phyloP scores from a whole-genome alignment of 2,113 vertebrate species.

The Sinocyclocheilus anshuiensis region DNA sequence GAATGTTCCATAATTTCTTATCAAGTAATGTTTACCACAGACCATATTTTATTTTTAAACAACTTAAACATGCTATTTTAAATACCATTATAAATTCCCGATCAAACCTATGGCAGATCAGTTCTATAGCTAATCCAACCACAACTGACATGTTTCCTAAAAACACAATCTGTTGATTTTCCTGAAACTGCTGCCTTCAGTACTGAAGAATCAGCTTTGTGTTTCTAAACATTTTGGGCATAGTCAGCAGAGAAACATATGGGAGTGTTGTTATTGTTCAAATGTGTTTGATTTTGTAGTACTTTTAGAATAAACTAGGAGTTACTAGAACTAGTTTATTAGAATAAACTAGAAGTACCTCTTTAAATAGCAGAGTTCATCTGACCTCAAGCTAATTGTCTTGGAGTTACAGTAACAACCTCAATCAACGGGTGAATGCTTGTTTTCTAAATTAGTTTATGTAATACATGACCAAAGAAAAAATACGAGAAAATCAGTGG shows the following conservation, averaged over 20 bases:
- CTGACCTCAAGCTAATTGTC: not conserved
- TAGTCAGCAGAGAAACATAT: not conserved
- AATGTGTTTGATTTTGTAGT: not conserved
- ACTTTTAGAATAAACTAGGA: not conserved
- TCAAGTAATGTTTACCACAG: not conserved
- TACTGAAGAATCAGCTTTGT: not conserved
- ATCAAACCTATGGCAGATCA: not conserved
- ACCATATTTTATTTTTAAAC: not conserved
- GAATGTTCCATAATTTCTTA: not conserved
- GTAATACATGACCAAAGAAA: constrained; percentile 25
- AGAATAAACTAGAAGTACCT: not conserved
- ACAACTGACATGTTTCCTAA: not conserved
- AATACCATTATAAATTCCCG: not conserved
- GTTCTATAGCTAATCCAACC: not conserved
- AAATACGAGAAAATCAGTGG: constrained; percentile 1
- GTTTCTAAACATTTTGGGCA: not conserved
- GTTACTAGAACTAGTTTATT: not conserved
- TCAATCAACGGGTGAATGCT: not conserved
- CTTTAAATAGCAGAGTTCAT: not conserved
- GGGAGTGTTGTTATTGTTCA: not conserved
- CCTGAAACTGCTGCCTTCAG: not conserved
- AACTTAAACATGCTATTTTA: not conserved
- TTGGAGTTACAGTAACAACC: constrained; percentile 5
- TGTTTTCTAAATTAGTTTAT: constrained; percentile 7
- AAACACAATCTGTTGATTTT: not conserved